phyloP scores from a whole-genome alignment of 2,113 vertebrate genomes.

The Illadopsis cleaveri region DNA sequence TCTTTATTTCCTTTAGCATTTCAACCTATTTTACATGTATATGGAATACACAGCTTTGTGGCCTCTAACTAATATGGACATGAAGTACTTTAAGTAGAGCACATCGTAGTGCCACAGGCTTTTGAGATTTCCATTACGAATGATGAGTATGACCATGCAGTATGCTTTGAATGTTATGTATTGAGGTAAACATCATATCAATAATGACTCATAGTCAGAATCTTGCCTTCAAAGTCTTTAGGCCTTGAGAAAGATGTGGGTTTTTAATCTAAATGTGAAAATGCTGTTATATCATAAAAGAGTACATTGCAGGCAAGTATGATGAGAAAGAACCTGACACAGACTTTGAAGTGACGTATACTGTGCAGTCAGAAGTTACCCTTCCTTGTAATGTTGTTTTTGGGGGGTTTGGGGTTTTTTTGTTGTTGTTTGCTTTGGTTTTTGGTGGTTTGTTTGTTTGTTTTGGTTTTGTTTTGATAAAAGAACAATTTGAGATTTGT shows the following conservation, averaged over 20 bases:
- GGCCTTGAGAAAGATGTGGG: not conserved
- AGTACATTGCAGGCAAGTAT: not conserved
- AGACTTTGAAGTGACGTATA: not conserved
- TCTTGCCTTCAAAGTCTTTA: not conserved
- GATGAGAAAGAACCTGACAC: not conserved
- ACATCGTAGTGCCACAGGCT: not conserved
- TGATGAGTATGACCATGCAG: not conserved
- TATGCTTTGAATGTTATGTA: not conserved
- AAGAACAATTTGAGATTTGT: not conserved
- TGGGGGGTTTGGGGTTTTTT: not conserved
- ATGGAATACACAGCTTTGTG: not conserved
- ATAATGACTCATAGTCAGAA: not conserved
- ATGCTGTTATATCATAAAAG: not conserved
- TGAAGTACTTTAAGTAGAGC: not conserved
- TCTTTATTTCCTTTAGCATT: not conserved
- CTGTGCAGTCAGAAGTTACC: not conserved
- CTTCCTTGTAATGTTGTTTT: not conserved
- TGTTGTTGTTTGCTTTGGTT: not conserved
- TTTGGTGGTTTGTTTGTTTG: not conserved
- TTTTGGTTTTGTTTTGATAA: not conserved
- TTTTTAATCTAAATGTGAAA: not conserved
- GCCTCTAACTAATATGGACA: not conserved
- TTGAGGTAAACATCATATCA: not conserved
- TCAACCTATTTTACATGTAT: not conserved
- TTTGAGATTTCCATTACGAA: not conserved